Base-by-base conservation (phyloP, 2,888 invertebrate species). In the Buathra laborator region DNA sequence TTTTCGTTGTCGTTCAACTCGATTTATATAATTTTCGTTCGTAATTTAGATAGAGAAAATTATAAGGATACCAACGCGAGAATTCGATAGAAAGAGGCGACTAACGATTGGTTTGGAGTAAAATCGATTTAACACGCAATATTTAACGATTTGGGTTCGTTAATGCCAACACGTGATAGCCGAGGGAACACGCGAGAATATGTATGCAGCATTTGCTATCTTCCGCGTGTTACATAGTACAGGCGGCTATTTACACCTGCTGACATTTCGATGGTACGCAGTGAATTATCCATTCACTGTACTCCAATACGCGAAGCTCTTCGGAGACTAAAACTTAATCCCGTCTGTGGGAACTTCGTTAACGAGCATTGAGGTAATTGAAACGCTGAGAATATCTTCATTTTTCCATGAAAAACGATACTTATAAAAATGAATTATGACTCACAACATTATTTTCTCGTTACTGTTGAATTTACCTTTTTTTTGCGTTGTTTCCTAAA, bases 231-330 rank as follows among this genome's bases (percentile, higher is more conserved):
- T 72, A 14, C 72, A 43, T 14, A 29, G 53, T 32, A 10, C n/a
- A 56, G 43, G 29, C 24, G 56, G 9, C 24, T 72, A 59, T 59
- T 72, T 72, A 44, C 72, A 72, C 56, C 44, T 59, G 44, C 72
- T 72, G 72, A 72, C 72, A 72, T 72, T 72, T 72, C 72, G 72
- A 72, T 44, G 46, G 44, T 72, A 72, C 72, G n/a, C 46, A 37
- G 62, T 14, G 29, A 70, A n/a, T n/a, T 46, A 14, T 64, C 56
- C 56, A 66, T 29, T 24, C 19, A 56, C 56, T 19, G 56, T 56
- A 10, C 3, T 12, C 19, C 24, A 12, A 12, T 56, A 10, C 56
- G n/a, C 56, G 10, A 56, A 19, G 4, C 56, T 56, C 12, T 12
- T 56, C 37, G 37, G 6, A 19, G 56, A 53, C 53, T 53, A 19